These are phyloP conservation scores for Diuraphis noxia DNA, from an alignment of 1,140 invertebrate genomes.

Conservation along the genomic window DNA sequence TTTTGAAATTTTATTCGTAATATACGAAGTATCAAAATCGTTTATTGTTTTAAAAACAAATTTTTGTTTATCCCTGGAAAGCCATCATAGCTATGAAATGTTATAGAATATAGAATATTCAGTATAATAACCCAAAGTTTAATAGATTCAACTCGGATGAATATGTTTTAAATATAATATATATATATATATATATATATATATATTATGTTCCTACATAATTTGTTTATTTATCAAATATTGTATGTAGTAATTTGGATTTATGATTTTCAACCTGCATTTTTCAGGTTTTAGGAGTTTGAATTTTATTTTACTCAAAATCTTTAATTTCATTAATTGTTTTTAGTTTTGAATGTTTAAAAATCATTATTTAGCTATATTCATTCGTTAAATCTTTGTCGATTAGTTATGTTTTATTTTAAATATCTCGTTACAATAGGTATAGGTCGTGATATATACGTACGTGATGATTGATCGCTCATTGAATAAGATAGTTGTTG, in stretches of 20 bases:
- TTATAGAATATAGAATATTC: neutral
- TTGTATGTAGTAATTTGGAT: neutral
- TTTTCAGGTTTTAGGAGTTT: neutral
- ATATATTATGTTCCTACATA: neutral
- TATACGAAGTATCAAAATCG: neutral
- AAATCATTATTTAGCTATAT: conserved; percentile 17
- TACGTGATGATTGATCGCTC: neutral
- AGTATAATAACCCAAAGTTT: neutral
- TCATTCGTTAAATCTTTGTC: neutral
- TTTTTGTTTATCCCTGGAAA: no score
- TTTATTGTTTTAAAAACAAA: neutral
- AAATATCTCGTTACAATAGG: neutral
- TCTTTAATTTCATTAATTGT: neutral
- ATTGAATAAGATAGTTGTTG: neutral
- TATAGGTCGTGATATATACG: neutral
- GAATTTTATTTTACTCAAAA: neutral
- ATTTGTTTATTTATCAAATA: neutral
- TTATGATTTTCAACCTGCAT: neutral
- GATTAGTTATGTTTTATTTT: conserved; percentile 13
- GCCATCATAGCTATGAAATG: no score
- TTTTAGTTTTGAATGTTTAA: neutral
- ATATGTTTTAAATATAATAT: neutral
- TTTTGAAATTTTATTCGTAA: neutral
- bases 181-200: no score
- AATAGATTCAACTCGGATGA: no score